A percentile compares a stretch with the other conserved stretches of the same genome.
phyloP scores from a whole-genome alignment of 2,113 vertebrate genomes.

The Lutjanus erythropterus region DNA sequence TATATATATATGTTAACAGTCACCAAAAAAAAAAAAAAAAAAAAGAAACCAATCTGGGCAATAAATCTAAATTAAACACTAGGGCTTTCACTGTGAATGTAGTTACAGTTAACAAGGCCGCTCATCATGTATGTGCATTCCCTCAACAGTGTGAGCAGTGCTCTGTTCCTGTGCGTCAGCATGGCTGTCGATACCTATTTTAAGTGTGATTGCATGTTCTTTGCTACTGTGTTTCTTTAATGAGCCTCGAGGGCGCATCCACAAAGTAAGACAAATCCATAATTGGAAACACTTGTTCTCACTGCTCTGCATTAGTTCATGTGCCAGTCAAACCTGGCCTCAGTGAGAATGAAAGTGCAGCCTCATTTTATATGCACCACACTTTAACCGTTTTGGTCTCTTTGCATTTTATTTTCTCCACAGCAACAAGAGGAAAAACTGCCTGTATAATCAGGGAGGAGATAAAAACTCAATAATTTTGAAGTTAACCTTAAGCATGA shows the following conservation, averaged over 20 bases:
- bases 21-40: too few relatives aligned
- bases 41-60: too few relatives aligned
- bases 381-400: neutral
- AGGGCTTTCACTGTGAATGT: too few relatives aligned
- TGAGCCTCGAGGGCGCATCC: slow-evolving; percentile 69
- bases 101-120: slow-evolving; percentile 47
- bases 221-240: slow-evolving; percentile 60
- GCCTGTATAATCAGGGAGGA: neutral
- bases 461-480: slow-evolving; percentile 13
- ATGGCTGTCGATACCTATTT: slow-evolving; percentile 54
- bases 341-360: neutral
- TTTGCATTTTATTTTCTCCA: slow-evolving; percentile 2
- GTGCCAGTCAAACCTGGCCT: slow-evolving; percentile 54
- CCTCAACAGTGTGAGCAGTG: slow-evolving; percentile 6
- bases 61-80: too few relatives aligned
- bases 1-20: too few relatives aligned
- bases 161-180: slow-evolving; percentile 1
- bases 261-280: slow-evolving; percentile 63
- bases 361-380: slow-evolving; percentile 11
- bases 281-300: slow-evolving; percentile 67
- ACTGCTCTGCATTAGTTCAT: slow-evolving; percentile 50
- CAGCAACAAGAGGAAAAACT: neutral
- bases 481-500: slow-evolving; percentile 53
- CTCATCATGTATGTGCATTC: slow-evolving; percentile 40
- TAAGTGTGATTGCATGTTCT: slow-evolving; percentile 44